phyloP scores from a whole-genome alignment of 2,888 invertebrate genomes.

The Cetonia aurata region DNA sequence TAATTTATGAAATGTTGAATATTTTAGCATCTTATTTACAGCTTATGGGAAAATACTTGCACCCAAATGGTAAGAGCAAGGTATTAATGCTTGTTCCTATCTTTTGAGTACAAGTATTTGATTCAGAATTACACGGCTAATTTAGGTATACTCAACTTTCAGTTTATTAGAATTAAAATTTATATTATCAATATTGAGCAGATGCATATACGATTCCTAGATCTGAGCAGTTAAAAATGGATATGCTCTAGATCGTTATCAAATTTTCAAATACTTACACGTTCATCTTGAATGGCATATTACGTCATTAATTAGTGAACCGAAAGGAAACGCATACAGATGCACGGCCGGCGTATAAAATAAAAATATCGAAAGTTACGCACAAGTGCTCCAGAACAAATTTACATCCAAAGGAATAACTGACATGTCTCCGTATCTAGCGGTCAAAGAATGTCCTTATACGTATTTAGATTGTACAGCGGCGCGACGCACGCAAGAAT shows the following conservation, averaged over 20 bases:
- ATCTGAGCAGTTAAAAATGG: slow-evolving; percentile 8
- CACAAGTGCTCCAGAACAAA: slow-evolving; percentile 64
- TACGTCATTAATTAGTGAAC: slow-evolving; percentile 35
- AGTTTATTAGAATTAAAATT: too few relatives aligned
- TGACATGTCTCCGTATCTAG: slow-evolving; percentile 67
- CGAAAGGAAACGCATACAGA: slow-evolving; percentile 24
- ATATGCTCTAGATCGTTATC: slow-evolving; percentile 28
- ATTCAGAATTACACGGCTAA: too few relatives aligned
- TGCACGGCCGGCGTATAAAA: slow-evolving; percentile 23
- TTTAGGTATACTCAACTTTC: too few relatives aligned
- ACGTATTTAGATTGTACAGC: slow-evolving; percentile 65
- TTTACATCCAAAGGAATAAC: slow-evolving; percentile 67
- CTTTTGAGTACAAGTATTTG: too few relatives aligned
- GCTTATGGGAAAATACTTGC: too few relatives aligned
- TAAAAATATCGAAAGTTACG: slow-evolving; percentile 56
- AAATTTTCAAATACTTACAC: slow-evolving; percentile 24
- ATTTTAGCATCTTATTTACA: too few relatives aligned
- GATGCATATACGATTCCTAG: background rate
- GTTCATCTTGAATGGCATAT: slow-evolving; percentile 7
- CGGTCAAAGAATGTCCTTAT: slow-evolving; percentile 65
- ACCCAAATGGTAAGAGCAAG: too few relatives aligned
- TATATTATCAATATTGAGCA: background rate
- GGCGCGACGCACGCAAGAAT: slow-evolving; percentile 64
- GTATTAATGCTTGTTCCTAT: too few relatives aligned
- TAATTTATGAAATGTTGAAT: too few relatives aligned